A percentile compares a stretch with the other conserved stretches of the same genome.
phyloP scores from a whole-genome alignment of 2,888 invertebrate species.

The Oegoconia quadripuncta region DNA sequence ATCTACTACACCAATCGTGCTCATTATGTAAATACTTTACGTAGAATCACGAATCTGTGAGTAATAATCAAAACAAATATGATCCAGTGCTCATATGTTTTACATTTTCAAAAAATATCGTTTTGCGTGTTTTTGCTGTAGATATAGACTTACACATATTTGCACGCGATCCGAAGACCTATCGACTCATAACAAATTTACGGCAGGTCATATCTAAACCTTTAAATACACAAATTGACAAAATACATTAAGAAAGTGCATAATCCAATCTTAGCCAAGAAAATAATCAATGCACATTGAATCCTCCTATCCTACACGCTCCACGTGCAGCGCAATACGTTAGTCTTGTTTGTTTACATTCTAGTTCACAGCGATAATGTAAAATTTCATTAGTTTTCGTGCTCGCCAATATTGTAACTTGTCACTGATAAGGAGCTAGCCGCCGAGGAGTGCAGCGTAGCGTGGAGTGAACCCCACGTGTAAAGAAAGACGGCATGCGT shows the following conservation, averaged over 20 bases:
- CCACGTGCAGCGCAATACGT: slow-evolving; percentile 44
- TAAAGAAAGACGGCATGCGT: slow-evolving; percentile 38
- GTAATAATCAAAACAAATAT: neutral
- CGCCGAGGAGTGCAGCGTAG: slow-evolving; percentile 39
- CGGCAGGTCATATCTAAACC: no score
- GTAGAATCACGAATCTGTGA: no score
- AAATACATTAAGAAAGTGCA: neutral
- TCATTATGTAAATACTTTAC: no score
- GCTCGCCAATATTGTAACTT: slow-evolving; percentile 53
- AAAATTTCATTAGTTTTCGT: slow-evolving; percentile 62
- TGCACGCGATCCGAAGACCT: no score
- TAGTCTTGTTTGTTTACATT: slow-evolving; percentile 45
- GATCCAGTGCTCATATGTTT: no score
- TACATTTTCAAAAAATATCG: no score
- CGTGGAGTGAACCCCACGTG: slow-evolving; percentile 39
- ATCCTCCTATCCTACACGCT: slow-evolving; percentile 22
- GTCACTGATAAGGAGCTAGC: slow-evolving; percentile 50
- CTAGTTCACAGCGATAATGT: slow-evolving; percentile 48
- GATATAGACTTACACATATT: no score
- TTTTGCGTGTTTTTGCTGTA: no score
- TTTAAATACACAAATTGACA: neutral
- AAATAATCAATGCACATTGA: slow-evolving; percentile 2
- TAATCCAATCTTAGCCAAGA: neutral
- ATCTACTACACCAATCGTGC: no score
- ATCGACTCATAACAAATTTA: no score